Percentiles rank a stretch among this genome's conserved stretches.
Evolutionary conservation across 2,888 invertebrate species (phyloP).

Genomic region (Pachliopta kotzebuea): DNA sequence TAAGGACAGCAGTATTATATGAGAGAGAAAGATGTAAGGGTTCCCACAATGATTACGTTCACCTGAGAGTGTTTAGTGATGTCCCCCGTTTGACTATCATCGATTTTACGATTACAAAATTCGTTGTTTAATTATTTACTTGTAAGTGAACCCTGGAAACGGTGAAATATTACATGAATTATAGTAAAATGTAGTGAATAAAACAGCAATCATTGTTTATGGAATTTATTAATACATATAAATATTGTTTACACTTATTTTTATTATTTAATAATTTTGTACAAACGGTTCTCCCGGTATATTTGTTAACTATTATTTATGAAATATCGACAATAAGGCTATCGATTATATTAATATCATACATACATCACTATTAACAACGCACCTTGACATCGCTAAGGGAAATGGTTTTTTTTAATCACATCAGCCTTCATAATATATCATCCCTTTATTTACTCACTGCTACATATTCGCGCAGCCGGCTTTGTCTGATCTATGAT

Average conservation of each 20-base stretch:
- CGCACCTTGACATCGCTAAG: constrained; percentile 76
- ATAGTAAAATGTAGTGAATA: background rate
- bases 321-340: background rate
- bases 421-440: constrained; percentile 73
- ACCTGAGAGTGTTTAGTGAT: constrained; percentile 55
- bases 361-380: constrained; percentile 52
- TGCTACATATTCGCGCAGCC: constrained; percentile 73
- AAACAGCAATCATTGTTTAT: too few relatives aligned
- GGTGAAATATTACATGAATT: background rate
- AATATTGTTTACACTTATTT: too few relatives aligned
- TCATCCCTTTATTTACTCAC: constrained; percentile 76
- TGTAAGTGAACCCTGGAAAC: background rate
- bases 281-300: too few relatives aligned
- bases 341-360: constrained; percentile 5
- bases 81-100: constrained; percentile 22
- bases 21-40: constrained; percentile 60
- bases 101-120: constrained; percentile 5
- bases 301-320: too few relatives aligned
- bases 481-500: constrained; percentile 57
- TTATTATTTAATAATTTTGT: too few relatives aligned
- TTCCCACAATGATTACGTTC: constrained; percentile 79
- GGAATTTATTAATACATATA: too few relatives aligned
- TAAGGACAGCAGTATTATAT: constrained; percentile 52
- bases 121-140: background rate
- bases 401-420: constrained; percentile 76